phyloP scores from a whole-genome alignment of 2,797 vertebrate species.

The Mycteria americana region DNA sequence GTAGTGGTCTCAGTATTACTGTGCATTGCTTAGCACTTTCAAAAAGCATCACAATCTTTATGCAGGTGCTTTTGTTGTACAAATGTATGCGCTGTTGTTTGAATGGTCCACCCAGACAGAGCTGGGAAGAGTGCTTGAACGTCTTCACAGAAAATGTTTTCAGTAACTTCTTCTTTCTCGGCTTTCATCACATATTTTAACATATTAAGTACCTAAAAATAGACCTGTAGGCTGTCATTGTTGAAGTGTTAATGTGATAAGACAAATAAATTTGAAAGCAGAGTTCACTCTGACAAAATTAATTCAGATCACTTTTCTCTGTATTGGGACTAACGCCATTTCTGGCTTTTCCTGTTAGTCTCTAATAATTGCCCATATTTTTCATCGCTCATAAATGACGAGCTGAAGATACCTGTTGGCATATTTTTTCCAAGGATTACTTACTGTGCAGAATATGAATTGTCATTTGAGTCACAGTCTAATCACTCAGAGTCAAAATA shows the following conservation, averaged over 20 bases:
- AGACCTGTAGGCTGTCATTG: background rate
- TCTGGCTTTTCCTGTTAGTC: background rate
- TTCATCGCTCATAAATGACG: background rate
- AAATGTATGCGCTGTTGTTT: background rate
- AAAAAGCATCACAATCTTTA: background rate
- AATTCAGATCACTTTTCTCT: background rate
- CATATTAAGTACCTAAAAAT: background rate
- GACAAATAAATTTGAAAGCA: slow-evolving; percentile 17
- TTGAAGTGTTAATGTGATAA: background rate
- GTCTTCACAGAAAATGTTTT: background rate
- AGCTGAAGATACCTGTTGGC: background rate
- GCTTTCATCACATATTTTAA: background rate
- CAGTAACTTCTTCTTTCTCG: background rate
- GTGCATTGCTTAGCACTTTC: background rate
- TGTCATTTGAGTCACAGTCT: background rate
- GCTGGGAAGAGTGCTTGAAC: background rate
- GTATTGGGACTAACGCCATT: background rate
- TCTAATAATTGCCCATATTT: background rate
- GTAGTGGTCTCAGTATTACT: background rate
- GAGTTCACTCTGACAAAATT: background rate
- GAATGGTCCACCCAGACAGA: background rate
- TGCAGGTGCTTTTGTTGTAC: background rate
- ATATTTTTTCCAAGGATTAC: background rate
- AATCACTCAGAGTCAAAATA: background rate
- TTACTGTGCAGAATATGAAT: background rate